Conservation (phyloP, 2,797 vertebrate species). For the Glyptemys insculpta region DNA sequence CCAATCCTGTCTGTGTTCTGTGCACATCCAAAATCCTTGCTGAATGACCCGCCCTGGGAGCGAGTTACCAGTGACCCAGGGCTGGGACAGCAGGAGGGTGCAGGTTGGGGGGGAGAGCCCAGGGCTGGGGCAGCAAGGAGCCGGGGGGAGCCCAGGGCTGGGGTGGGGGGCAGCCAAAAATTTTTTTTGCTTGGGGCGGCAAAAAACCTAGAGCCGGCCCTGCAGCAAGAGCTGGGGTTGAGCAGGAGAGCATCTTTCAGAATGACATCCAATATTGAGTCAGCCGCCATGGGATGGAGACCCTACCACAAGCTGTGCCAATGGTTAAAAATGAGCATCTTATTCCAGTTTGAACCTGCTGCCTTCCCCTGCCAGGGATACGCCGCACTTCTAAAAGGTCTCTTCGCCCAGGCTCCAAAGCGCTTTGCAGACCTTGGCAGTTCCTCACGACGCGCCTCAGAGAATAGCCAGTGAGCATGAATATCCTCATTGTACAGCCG, state of each 20-base stretch:
- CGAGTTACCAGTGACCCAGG: too few relatives aligned
- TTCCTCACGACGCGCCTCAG: not conserved
- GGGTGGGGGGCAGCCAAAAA: too few relatives aligned
- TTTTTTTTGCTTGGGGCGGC: too few relatives aligned
- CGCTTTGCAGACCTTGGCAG: not conserved
- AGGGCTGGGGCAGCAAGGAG: too few relatives aligned
- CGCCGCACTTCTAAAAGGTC: not conserved
- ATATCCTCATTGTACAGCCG: not conserved
- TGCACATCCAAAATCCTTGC: too few relatives aligned
- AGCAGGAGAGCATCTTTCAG: not conserved
- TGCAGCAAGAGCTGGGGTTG: not conserved
- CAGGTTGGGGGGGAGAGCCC: too few relatives aligned
- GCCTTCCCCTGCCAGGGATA: not conserved
- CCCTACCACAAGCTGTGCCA: not conserved
- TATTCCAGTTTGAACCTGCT: slow-evolving; percentile 34
- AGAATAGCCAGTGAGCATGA: not conserved
- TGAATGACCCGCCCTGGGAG: too few relatives aligned
- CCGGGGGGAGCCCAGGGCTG: too few relatives aligned
- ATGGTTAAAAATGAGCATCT: not conserved
- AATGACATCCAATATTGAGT: not conserved
- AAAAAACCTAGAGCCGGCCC: too few relatives aligned
- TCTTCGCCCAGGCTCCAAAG: not conserved
- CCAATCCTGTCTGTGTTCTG: too few relatives aligned
- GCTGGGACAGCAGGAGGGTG: too few relatives aligned
- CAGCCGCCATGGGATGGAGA: not conserved